Evolutionary conservation across 2,797 vertebrate genomes (phyloP), one percentile per base, ranked within the genome.

Genomic region (Lateolabrax maculatus): DNA sequence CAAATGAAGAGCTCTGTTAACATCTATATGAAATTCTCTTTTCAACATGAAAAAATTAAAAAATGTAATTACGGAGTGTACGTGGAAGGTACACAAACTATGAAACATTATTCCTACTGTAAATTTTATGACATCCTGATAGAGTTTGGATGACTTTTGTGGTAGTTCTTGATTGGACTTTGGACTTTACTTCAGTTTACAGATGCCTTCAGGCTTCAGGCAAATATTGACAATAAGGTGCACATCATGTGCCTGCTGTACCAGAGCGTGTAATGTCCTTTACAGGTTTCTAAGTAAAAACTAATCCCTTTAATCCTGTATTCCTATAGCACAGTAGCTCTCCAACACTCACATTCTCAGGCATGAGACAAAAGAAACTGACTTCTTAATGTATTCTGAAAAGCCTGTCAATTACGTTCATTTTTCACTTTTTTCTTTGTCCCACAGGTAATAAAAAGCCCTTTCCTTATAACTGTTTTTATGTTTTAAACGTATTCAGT

Each of bases 301-400:
- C 10, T 37, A 76, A 84, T 81, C 71, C 78, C 36, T 68, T 57
- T 79, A 79, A 88, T 79, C 76, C 72, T 52, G 44, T 46, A 57
- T 63, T 71, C 43, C 13, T 34, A 58, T 34, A 10, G 25, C 68
- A 43, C 34, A 13, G 34, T 27, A 71, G 44, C 44, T 27, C 25
- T 5, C n/a, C n/a, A 37, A 56, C 37, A 13, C 13, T 25, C 9
- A 56, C 44, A 57, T 34, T 19, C 43, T 62, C 53, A 63, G 48
- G 55, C 60, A 63, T 60, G 49, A 70, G 49, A 80, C 64, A 75
- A 79, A 75, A 43, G 39, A 72, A 75, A 84, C 53, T 48, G 29
- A 81, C 74, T 81, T 79, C 37, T 64, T 70, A 73, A 79, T 77
- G 23, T 64, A 75, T 71, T 84, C 51, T 73, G 23, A 51, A 84